Evolutionary conservation across 2,888 invertebrate genomes (phyloP), one percentile per base, ranked within the genome.

Genomic region (Philopedon plagiatum): DNA sequence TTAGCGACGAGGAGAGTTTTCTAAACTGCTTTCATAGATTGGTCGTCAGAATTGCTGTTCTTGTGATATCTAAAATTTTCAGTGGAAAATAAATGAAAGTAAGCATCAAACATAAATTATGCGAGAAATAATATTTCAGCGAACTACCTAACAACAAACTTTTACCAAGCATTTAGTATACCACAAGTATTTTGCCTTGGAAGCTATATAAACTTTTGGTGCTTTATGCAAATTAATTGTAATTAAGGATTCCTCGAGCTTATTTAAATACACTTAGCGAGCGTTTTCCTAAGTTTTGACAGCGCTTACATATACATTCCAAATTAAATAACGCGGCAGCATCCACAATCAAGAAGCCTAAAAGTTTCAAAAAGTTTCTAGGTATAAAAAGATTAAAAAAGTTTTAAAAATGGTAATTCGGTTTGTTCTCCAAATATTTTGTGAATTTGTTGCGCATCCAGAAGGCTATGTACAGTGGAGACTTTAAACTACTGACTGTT

Each of bases 221-320:
- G 67, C 73, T 73, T 73, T 73, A 73, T 73, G 73, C 73, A 73
- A 73, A 73, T 73, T 68, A 73, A 73, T 73, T 73, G 68, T 73
- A 73, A 73, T 73, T 73, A 73, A 73, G 73, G 67, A 61, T 65
- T 71, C 66, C 71, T 32, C 34, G 56, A 61, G 62, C 73, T 73
- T 68, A 73, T 68, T 73, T 73, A 68, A 68, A 73, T 73, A 73
- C 68, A 73, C 68, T 73, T 73, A 73, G 73, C 58, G 72, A 57
- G 46, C 58, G 58, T 65, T 64, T 60, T 66, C 15, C 32, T 56
- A 72, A 73, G 63, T 73, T 73, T 73, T 64, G 68, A 68, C 68
- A 58, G 64, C 67, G 68, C 73, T 73, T 71, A 71, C 51, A 56
- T 71, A 58, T 67, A 67, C 70, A 49, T 64, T 71, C 49, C 15